Evolutionary conservation across 1,140 invertebrate genomes (phyloP), one percentile per base, ranked within the genome.

Genomic region (Drosophila ohnishii): DNA sequence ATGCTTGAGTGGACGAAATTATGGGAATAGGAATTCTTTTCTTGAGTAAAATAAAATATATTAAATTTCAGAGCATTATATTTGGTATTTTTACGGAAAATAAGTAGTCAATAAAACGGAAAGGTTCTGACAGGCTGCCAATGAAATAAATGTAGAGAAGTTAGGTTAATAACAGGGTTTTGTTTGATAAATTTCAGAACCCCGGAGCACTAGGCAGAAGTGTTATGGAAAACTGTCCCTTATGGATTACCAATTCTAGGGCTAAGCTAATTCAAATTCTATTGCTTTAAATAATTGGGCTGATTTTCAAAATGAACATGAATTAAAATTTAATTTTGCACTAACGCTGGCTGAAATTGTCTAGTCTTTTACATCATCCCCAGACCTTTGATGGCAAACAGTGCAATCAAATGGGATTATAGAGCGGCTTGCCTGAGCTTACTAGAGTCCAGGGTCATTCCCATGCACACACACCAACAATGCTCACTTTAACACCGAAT

Each of bases 371-470:
- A 10, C 32, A 14, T n/a, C 35, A 59, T 13, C 1, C 9, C 16
- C 50, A 16, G 16, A 1, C 16, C 30, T 34, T 51, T 35, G 32
- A n/a, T 62, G 32, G 40, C 44, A 63, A 65, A 32, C 14, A 37
- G 11, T 0, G 37, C 25, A 25, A 45, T 37, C 25, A 63, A 45
- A 19, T 16, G 5, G 32, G 58, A 47, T 63, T 63, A 65, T 25
- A 63, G 10, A 22, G 7, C 10, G 10, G 34, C 60, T 65, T 65
- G 48, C 44, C 32, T 34, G 8, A 47, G 59, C 42, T 65, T 45
- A 32, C 28, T 25, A 48, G 53, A 10, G 5, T 47, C 22, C 19
- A 55, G 13, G n/a, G 50, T 32, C 35, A 35, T 45, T 10, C 3
- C 47, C 28, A 50, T 2, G 34, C 59, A 44, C 14, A 19, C 28